Evolutionary conservation across 2,113 vertebrate species (phyloP).

Genomic region (Phrynosoma blainvillii): DNA sequence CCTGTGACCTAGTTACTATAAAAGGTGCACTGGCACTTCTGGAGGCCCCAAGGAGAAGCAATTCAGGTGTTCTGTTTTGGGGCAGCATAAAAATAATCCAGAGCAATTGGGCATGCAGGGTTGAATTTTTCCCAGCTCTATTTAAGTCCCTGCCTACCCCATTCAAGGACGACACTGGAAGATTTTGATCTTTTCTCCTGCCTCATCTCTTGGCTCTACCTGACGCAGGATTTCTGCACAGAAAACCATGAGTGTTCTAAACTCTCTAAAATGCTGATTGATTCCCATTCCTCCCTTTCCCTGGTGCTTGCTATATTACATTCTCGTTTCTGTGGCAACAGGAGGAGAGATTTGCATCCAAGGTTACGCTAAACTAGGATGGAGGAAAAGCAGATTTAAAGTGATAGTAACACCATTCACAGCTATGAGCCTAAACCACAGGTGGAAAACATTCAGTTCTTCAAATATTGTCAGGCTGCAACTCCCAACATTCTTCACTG

Average conservation of each 20-base stretch:
- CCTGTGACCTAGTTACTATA: too few species aligned
- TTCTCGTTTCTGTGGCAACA: constrained; percentile 32
- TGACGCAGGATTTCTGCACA: not conserved
- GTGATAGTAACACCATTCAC: not conserved
- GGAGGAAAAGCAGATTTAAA: constrained; percentile 12
- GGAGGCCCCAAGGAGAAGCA: too few species aligned
- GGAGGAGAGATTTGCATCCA: constrained; percentile 38
- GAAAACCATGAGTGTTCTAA: constrained; percentile 2
- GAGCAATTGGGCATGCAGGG: too few species aligned
- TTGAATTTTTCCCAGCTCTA: too few species aligned
- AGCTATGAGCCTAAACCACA: not conserved
- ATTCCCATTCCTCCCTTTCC: not conserved
- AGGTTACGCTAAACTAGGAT: constrained; percentile 30
- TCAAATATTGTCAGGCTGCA: not conserved
- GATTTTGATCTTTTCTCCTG: too few species aligned
- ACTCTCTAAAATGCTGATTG: constrained; percentile 19
- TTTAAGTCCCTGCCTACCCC: too few species aligned
- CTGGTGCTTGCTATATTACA: not conserved
- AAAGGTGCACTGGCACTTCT: too few species aligned
- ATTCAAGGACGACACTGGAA: not conserved
- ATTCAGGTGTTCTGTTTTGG: too few species aligned
- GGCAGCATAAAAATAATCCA: too few species aligned
- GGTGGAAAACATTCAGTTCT: too few species aligned
- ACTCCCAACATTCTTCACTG: too few species aligned
- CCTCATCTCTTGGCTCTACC: not conserved